Conservation (phyloP, 2,888 invertebrate species). For the Aleiodes alternator region DNA sequence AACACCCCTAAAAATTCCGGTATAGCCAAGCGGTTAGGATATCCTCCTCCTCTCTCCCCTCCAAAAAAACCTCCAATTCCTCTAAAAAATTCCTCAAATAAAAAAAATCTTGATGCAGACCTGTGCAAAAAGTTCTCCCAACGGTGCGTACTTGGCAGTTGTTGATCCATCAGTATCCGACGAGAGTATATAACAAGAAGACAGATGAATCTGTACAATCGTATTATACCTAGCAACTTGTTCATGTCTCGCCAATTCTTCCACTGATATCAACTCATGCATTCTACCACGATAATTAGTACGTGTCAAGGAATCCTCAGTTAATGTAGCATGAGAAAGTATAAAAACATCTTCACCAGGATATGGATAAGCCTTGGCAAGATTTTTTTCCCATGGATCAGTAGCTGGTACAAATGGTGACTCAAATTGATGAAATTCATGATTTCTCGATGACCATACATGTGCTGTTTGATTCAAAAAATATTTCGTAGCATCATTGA, state of each 20-base stretch:
- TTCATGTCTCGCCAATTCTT: conserved; percentile 86
- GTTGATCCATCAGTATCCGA: conserved; percentile 82
- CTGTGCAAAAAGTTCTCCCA: conserved; percentile 86
- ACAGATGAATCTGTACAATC: conserved; percentile 80
- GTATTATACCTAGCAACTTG: conserved; percentile 84
- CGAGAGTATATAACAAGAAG: conserved; percentile 83
- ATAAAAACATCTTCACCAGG: conserved; percentile 82
- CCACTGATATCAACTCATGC: conserved; percentile 85
- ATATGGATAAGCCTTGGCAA: conserved; percentile 81
- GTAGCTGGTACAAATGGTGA: conserved; percentile 78
- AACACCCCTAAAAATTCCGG: too few relatives aligned
- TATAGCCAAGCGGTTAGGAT: too few relatives aligned
- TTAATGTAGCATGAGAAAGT: conserved; percentile 82
- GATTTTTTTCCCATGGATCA: conserved; percentile 75
- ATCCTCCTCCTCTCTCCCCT: too few relatives aligned
- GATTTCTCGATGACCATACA: conserved; percentile 78
- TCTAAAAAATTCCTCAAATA: background rate
- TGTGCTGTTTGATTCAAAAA: conserved; percentile 80
- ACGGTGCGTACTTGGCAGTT: conserved; percentile 85
- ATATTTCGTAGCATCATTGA: conserved; percentile 81
- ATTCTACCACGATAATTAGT: conserved; percentile 85
- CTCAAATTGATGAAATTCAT: conserved; percentile 77
- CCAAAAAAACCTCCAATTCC: background rate
- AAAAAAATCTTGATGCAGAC: conserved; percentile 55
- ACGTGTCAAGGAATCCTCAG: conserved; percentile 80